Base-by-base conservation (phyloP, 2,797 vertebrate species). In the Sylvilagus floridanus region DNA sequence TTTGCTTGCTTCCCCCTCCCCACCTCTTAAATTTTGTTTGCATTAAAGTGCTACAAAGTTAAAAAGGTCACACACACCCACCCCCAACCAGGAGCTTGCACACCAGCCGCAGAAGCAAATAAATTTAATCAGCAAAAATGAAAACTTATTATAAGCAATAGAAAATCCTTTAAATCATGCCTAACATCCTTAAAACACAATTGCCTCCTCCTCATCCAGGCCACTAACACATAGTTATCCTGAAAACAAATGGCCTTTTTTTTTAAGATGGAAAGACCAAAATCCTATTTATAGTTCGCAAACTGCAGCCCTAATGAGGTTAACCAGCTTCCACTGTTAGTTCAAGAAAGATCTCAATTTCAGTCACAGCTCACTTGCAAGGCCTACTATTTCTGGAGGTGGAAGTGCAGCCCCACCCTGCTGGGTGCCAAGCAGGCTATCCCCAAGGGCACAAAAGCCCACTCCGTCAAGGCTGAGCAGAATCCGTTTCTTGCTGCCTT, bases 101-200 rank as follows among this genome's bases (percentile, higher is more conserved):
- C 19, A 90, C n/a, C 73, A 91, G 77, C 65, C 75, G 76, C 78
- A 73, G 73, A 96, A 94, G 66, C 92, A 95, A 95, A 96, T 93
- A 97, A 97, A 97, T 97, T 94, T 71, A 97, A 97, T 96, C 94
- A 95, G 62, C 76, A 93, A 95, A 97, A 95, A 94, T 94, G 89
- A 96, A 97, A 96, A 86, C 62, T 54, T 96, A 95, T 93, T 96
- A 96, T 88, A 96, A 94, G 73, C 93, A 95, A 90, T 93, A 93
- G 52, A 90, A 97, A 95, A 78, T 22, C 28, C 73, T 94, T 95
- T 96, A 97, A 96, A 96, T 97, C 95, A 97, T 95, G 86, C 54
- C 82, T 96, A 95, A 96, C 84, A 90, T 97, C 84, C 82, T 96
- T 91, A 95, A 95, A 95, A 96, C 77, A 97, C 62, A 97, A 95